These are phyloP conservation scores for Stigmatopora nigra DNA, from an alignment of 2,113 vertebrate species.

Conservation along the genomic window DNA sequence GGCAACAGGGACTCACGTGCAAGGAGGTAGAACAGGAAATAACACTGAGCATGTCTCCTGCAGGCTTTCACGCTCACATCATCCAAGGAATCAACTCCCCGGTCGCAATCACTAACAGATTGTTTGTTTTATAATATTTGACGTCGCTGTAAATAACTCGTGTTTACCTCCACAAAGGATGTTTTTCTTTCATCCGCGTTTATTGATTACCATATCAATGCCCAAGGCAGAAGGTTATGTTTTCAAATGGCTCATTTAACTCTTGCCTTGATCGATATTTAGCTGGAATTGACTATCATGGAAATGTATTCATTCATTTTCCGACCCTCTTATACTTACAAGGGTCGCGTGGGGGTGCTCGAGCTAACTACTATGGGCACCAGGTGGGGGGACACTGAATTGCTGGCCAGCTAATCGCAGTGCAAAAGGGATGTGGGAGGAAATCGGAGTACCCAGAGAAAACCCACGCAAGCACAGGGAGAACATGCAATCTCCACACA, in stretches of 20 bases:
- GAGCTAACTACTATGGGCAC: no score
- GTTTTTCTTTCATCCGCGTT: background rate
- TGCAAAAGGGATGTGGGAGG: no score
- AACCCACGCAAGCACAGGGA: no score
- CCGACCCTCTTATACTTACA: no score
- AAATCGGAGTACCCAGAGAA: no score
- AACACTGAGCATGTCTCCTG: slow-evolving; percentile 12
- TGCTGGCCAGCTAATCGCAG: no score
- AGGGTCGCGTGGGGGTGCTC: no score
- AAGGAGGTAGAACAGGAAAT: slow-evolving; percentile 21
- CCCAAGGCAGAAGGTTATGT: background rate
- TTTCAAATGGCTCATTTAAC: background rate
- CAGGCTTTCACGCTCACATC: slow-evolving; percentile 12
- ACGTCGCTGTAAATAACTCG: background rate
- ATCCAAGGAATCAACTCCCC: slow-evolving; percentile 1
- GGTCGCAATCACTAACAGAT: background rate
- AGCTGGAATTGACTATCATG: no score
- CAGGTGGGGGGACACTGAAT: no score
- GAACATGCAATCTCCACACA: no score
- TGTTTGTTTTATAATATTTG: background rate
- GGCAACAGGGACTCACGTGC: slow-evolving; percentile 24
- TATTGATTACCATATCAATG: background rate
- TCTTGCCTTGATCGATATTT: background rate
- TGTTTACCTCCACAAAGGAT: background rate
- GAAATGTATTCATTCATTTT: no score